Evolutionary conservation across 2,888 invertebrate species (phyloP), one percentile per base, ranked within the genome.

Genomic region (Pycnomerus fuliginosus): DNA sequence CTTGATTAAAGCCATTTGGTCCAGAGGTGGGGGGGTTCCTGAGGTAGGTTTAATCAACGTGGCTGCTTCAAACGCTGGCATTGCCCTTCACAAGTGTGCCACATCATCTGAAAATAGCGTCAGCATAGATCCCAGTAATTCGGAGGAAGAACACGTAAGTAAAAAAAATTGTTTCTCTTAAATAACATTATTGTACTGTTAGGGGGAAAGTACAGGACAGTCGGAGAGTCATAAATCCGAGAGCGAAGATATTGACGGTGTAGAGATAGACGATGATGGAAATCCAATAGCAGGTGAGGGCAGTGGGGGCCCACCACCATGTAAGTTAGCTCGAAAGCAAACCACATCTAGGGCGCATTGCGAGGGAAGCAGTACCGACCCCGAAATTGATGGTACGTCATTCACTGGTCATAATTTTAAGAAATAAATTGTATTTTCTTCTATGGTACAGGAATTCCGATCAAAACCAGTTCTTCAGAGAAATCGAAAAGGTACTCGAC

Each of bases 1-100:
- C 1, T 73, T 95, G 48, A 90, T 90, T 55, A 93, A 94, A 64
- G 86, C 91, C 58, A 85, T 95, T 70, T 95, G 94, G 94, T 87
- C 90, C 1, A 84, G 90, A 14, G 85, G 83, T 28, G 77, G 74
- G 5, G 76, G 73, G 34, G 75, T 67, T 55, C 70, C 62, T 53
- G 76, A 61, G 61, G 62, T 70, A 4, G 70, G 71, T 23, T 53
- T 72, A 16, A 71, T 72, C 12, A 69, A 71, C 41, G 62, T 71
- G 22, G 70, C 71, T 2, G 70, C 71, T 1, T 64, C 69, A 2
- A 76, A 58, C 67, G 62, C 76, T 70, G 72, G 76, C 64, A 63
- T 70, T 36, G 58, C 69, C 10, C 71, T 76, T 52, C 80, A 73
- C 55, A 80, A 69, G 62, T 80, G 74, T 55, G 75, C 77, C 13